Conservation (phyloP, 2,888 invertebrate genomes). For the Apoderus coryli region DNA sequence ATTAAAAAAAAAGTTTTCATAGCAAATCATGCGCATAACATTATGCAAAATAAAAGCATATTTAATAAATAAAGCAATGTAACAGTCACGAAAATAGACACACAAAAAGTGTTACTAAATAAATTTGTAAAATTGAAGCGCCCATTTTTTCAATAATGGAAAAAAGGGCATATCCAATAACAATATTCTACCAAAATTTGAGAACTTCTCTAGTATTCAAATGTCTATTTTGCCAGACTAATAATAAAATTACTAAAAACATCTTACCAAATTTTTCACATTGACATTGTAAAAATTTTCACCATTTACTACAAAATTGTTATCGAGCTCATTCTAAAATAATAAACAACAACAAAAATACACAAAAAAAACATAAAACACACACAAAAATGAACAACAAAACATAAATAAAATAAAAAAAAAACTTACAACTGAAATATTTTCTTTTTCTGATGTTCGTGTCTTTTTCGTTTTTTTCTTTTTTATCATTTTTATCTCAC, state of each 20-base stretch:
- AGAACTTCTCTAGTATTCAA: no score
- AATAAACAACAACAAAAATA: constrained; percentile 23
- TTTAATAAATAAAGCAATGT: constrained; percentile 6
- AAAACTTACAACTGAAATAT: constrained; percentile 50
- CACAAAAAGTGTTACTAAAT: no score
- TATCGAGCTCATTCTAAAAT: constrained; percentile 33
- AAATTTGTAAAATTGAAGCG: no score
- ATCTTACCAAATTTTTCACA: constrained; percentile 49
- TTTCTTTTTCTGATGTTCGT: constrained; percentile 50
- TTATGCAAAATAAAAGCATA: constrained; percentile 14
- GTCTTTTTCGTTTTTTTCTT: constrained; percentile 49
- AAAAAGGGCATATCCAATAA: no score
- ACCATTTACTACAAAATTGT: constrained; percentile 21
- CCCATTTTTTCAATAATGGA: no score
- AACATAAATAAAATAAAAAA: constrained; percentile 9
- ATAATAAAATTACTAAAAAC: constrained; percentile 10
- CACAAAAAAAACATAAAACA: constrained; percentile 16
- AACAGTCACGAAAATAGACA: no score
- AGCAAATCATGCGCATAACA: no score
- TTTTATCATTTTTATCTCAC: constrained; percentile 28
- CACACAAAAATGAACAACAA: constrained; percentile 10
- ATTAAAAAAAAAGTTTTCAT: constrained; percentile 18
- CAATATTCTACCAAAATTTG: no score
- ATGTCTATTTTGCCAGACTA: no score
- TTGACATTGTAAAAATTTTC: constrained; percentile 42